Base-by-base conservation (phyloP, 2,797 vertebrate genomes). In the Anisognathus igniventris region DNA sequence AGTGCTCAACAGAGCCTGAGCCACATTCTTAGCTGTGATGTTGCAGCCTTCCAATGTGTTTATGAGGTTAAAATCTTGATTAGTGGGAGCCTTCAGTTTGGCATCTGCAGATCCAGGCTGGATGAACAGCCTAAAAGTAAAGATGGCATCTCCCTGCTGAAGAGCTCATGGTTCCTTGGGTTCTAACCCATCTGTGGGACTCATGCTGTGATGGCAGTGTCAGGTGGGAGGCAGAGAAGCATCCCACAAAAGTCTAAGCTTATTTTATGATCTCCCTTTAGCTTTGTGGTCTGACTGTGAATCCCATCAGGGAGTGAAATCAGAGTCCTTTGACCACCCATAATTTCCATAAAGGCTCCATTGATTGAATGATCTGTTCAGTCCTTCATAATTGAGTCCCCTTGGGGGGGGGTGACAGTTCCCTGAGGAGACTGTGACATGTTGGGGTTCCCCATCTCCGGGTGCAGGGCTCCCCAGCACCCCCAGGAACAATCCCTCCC, bases 361-460 rank as follows among this genome's bases (percentile, higher is more conserved):
- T 4, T 25, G 45, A 45, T 31, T n/a, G 57, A 50, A 33, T 10
- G 21, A 60, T 51, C 27, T 0, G 0, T 62, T 84, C n/a, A 27
- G 3, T 35, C 13, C 58, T 50, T 50, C n/a, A 31, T 62, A 50
- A 83, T 2, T 20, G 35, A 76, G 39, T 68, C 8, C 16, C 20
- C 3, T 11, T 1, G 2, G 13, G 1, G 2, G 37, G 25, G 12
- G 13, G 2, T 3, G 5, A 45, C 0, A 4, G 16, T 23, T 81
- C n/a, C 30, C 51, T 1, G 2, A 47, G 53, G 31, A 44, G 28
- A 62, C 47, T 5, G 1, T 64, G 70, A 24, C 4, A 1, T 3
- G 2, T 0, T 0, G 13, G 20, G 6, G 1, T 5, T 7, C n/a
- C 22, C 53, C n/a, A 3, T 57, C 37, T 72, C 51, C 19, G 14